phyloP scores from a whole-genome alignment of 2,888 invertebrate genomes.

The Helleia helle region DNA sequence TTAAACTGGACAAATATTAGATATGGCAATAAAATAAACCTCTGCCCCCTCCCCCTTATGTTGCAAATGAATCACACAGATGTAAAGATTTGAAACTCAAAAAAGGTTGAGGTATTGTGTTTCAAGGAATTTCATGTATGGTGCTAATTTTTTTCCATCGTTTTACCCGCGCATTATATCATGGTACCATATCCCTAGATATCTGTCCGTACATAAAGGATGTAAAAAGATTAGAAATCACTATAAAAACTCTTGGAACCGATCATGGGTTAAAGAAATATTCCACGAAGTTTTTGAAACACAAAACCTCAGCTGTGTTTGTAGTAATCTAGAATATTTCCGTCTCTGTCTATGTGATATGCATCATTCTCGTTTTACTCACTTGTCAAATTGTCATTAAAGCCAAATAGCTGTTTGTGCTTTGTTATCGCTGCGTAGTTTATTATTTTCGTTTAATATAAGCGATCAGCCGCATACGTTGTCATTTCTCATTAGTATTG shows the following conservation, averaged over 20 bases:
- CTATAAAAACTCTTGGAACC: neutral
- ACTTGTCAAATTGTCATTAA: slow-evolving; percentile 56
- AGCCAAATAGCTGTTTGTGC: too few species aligned
- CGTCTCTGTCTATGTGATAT: slow-evolving; percentile 39
- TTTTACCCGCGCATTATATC: neutral
- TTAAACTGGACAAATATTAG: slow-evolving; percentile 21
- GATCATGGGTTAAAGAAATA: slow-evolving; percentile 24
- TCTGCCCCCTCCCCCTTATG: slow-evolving; percentile 28
- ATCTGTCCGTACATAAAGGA: slow-evolving; percentile 5
- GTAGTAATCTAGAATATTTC: slow-evolving; percentile 31
- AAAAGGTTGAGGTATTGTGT: slow-evolving; percentile 60
- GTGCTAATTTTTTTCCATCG: neutral
- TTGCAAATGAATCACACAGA: slow-evolving; percentile 29
- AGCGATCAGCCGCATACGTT: slow-evolving; percentile 37
- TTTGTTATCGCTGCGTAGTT: slow-evolving; percentile 62
- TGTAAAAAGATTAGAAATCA: neutral
- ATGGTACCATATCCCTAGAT: neutral
- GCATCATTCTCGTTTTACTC: slow-evolving; percentile 35
- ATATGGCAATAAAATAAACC: slow-evolving; percentile 37
- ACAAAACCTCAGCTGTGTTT: slow-evolving; percentile 55
- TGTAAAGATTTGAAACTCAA: slow-evolving; percentile 31
- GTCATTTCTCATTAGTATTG: slow-evolving; percentile 44
- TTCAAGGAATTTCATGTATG: slow-evolving; percentile 40
- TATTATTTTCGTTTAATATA: slow-evolving; percentile 48
- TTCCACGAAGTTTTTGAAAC: slow-evolving; percentile 51